Base-by-base conservation (phyloP, 2,113 vertebrate species). In the Platysteira castanea region DNA sequence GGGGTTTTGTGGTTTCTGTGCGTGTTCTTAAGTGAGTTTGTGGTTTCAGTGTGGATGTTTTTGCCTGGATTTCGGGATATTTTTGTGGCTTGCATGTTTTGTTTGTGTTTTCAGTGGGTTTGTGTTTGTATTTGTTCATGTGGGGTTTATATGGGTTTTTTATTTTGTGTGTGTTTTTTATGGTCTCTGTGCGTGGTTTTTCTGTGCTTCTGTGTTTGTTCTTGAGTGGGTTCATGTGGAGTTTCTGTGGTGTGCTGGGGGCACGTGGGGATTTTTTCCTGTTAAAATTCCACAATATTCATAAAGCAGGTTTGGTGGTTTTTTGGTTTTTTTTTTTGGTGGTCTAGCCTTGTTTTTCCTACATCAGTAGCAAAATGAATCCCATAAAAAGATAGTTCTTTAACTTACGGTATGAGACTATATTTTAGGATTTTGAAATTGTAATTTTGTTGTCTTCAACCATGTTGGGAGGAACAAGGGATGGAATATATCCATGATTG, bases 161-260 rank as follows among this genome's bases (percentile, higher is more conserved):
- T 22, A 57, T 33, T 80, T 39, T 39, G 8, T 23, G 17, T 31
- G 17, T 37, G 11, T 3, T 35, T 57, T 42, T 27, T 37, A 44
- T 76, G 8, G 31, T 57, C 19, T n/a, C 44, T 2, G 5, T 41
- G 35, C 7, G 16, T 21, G 41, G 23, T 41, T 65, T 42, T 81
- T 50, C 15, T 44, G 6, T 65, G 26, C 31, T 30, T 41, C 44
- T 50, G 7, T 49, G 21, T 4, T 24, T 52, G 13, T 61, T 31
- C 24, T 35, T 54, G 13, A 31, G 21, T 47, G 30, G 5, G 2
- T n/a, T 65, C 1, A 0, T 42, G 27, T 27, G 52, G 22, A 39
- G 33, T 46, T 60, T 46, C 15, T 39, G 20, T 47, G n/a, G 46
- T 31, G 11, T 75, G 61, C 46, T 68, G 37, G 39, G 15, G 14